Percentiles rank a stretch among this genome's conserved stretches.
These are phyloP conservation scores for Enteromius unitaeniatus DNA, from an alignment of 2,797 vertebrate genomes.

Conservation along the genomic window DNA sequence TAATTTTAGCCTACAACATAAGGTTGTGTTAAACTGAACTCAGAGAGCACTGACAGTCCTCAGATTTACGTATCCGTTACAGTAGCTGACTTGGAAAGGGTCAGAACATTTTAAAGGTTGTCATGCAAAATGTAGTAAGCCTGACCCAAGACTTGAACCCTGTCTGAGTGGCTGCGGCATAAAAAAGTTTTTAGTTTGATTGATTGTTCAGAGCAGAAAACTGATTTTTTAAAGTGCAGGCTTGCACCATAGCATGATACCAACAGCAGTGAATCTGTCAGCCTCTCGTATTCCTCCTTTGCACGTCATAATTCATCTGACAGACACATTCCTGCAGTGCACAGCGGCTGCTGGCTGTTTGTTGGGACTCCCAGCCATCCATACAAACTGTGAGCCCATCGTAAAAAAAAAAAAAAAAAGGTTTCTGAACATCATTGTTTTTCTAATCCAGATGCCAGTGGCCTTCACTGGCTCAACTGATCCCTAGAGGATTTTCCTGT, in stretches of 20 bases:
- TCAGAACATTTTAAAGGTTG: neutral
- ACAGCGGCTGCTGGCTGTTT: neutral
- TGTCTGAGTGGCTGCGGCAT: neutral
- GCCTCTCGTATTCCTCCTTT: conserved; percentile 21
- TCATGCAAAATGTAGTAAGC: conserved; percentile 8
- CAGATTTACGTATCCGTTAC: neutral
- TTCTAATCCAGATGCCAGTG: conserved; percentile 47
- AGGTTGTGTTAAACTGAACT: neutral
- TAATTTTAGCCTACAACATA: neutral
- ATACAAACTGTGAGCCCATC: conserved; percentile 12
- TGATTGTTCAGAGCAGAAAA: conserved; percentile 32
- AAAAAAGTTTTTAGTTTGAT: conserved; percentile 7
- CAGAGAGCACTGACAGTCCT: neutral
- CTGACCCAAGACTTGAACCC: conserved; percentile 15
- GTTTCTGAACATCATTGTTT: conserved; percentile 50
- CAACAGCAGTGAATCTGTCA: conserved; percentile 24
- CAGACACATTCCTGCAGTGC: conserved; percentile 41
- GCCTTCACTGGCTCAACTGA: conserved; percentile 25
- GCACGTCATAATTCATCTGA: conserved; percentile 18
- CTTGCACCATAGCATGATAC: conserved; percentile 4
- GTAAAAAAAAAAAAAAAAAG: conserved; percentile 31
- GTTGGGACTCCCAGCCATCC: conserved; percentile 30
- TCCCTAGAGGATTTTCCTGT: conserved; percentile 45
- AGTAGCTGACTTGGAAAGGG: neutral
- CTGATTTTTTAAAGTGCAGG: conserved; percentile 20